phyloP scores from a whole-genome alignment of 2,888 invertebrate species.

The Empis stercorea region DNA sequence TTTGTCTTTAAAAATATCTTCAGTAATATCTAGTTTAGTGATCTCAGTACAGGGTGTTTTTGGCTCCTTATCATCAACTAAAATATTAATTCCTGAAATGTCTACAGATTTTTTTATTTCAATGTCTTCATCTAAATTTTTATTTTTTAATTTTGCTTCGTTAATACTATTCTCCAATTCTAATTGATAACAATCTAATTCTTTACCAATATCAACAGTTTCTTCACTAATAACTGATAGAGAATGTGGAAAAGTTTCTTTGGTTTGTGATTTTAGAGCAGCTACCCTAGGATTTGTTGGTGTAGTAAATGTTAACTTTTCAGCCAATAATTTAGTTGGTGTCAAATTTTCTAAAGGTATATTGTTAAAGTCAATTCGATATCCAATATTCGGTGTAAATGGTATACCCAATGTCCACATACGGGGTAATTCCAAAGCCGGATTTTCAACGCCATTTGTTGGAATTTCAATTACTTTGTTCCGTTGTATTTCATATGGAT shows the following conservation, averaged over 20 bases:
- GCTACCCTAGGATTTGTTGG: slow-evolving; percentile 17
- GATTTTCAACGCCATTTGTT: slow-evolving; percentile 18
- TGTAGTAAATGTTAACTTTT: slow-evolving; percentile 31
- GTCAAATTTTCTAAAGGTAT: slow-evolving; percentile 21
- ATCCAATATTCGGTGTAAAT: slow-evolving; percentile 30
- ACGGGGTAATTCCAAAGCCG: slow-evolving; percentile 13
- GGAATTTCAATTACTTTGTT: slow-evolving; percentile 8
- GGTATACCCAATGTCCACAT: slow-evolving; percentile 22
- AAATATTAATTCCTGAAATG: not conserved
- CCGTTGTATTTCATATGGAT: slow-evolving; percentile 33
- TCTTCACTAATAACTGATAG: slow-evolving; percentile 31
- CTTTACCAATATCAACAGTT: slow-evolving; percentile 31
- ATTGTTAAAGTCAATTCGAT: slow-evolving; percentile 28
- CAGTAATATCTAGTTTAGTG: not conserved
- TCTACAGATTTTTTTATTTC: not conserved
- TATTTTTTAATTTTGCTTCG: slow-evolving; percentile 29
- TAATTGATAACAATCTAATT: slow-evolving; percentile 33
- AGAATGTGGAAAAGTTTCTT: slow-evolving; percentile 12
- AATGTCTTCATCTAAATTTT: slow-evolving; percentile 6
- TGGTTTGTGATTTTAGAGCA: slow-evolving; percentile 12
- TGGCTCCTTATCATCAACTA: no score
- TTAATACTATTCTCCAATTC: slow-evolving; percentile 37
- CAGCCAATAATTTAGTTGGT: slow-evolving; percentile 29
- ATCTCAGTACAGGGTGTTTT: not conserved
- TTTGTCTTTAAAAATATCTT: not conserved